These are phyloP conservation scores for Charadrius vociferus DNA, from an alignment of 2,113 vertebrate genomes.

Conservation along the genomic window DNA sequence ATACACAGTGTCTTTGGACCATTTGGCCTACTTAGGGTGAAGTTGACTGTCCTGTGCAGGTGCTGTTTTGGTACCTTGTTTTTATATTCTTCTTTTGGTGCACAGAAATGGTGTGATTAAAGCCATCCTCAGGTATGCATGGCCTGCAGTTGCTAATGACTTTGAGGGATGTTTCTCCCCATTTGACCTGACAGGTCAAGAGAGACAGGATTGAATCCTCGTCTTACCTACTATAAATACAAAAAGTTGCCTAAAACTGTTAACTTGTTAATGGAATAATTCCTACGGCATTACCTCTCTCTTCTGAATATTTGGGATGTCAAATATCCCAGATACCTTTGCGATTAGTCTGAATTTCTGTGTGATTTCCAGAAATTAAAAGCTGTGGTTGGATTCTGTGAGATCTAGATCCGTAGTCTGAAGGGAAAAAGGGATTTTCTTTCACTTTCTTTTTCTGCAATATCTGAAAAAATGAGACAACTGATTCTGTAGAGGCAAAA, in stretches of 20 bases:
- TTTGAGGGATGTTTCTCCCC: neutral
- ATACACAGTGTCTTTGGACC: neutral
- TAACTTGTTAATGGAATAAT: neutral
- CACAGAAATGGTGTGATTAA: neutral
- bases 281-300: neutral
- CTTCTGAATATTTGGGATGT: neutral
- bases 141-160: neutral
- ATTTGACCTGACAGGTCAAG: neutral
- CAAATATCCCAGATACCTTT: neutral
- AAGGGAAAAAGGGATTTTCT: neutral
- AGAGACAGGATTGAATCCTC: neutral
- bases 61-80: neutral
- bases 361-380: neutral
- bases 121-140: neutral
- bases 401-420: neutral
- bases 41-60: neutral
- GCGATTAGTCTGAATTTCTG: neutral
- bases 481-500: neutral
- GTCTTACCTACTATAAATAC: neutral
- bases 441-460: neutral
- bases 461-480: neutral
- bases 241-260: neutral
- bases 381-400: neutral
- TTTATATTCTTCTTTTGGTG: neutral
- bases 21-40: neutral